Evolutionary conservation across 2,888 invertebrate species (phyloP), one percentile per base, ranked within the genome.

Genomic region (Malthinus flaveolus): DNA sequence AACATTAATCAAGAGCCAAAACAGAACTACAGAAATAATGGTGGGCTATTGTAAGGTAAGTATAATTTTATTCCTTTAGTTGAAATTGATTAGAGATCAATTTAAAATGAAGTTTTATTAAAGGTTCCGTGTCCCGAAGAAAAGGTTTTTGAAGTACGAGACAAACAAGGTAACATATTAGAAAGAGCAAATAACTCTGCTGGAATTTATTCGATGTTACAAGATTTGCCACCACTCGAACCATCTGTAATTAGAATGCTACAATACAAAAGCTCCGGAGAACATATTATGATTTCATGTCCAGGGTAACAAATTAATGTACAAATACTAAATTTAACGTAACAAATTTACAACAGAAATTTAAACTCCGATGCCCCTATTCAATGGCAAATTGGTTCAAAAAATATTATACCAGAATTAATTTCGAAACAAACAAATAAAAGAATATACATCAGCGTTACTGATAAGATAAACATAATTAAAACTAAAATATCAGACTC

Each of bases 121-220:
- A 23, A 83, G 82, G 63, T 75, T 31, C 72, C 78, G 23, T 86
- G 86, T 70, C 70, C 72, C 2, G 74, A 74, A 53, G 73, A 78
- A 32, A 65, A 73, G 32, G 69, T 85, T 52, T 86, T 85, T 68
- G 80, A 83, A 70, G 77, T 83, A 12, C 74, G 78, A 61, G 81
- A 87, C 72, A 73, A 80, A 69, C 69, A 75, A 45, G 83, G 85
- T 1, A 77, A 79, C 3, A 66, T 85, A 42, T 67, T 85, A 33
- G 86, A 87, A 76, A 76, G 71, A 56, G 85, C 82, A 0, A 85
- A 86, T 68, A 87, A 86, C 71, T 82, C 83, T 13, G 85, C 81
- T 2, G 86, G 85, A n/a, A 78, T 85, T 53, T 86, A 81, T 72
- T 83, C 84, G 1, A 75, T 81, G 66, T 36, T 77, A 10, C 84